A percentile compares a stretch with the other conserved stretches of the same genome.
Evolutionary conservation across 2,888 invertebrate genomes (phyloP).

Genomic region (Holacanthella duospinosa): DNA sequence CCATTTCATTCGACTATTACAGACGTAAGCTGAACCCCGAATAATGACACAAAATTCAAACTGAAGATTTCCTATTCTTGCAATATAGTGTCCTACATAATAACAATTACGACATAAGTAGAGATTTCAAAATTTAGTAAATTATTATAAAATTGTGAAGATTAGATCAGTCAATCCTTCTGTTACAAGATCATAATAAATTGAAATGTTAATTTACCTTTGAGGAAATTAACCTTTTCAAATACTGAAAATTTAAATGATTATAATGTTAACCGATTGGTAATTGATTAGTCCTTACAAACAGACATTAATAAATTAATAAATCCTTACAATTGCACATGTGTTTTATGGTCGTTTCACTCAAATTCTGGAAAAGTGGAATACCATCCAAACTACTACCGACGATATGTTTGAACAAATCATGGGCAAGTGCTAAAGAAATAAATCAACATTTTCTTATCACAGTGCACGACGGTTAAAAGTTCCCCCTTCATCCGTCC

Average conservation of each 20-base stretch:
- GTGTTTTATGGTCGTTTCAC: background rate
- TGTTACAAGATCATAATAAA: no score
- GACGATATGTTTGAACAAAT: background rate
- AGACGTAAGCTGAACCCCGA: background rate
- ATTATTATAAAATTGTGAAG: no score
- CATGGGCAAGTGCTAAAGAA: background rate
- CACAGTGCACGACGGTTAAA: no score
- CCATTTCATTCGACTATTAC: background rate
- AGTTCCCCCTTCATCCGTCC: no score
- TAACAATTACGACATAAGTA: no score
- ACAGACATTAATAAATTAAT: no score
- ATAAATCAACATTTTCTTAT: no score
- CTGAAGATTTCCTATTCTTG: background rate
- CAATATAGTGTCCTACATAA: background rate
- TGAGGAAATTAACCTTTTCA: background rate
- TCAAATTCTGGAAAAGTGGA: background rate
- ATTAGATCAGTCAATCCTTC: no score
- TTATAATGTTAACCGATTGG: no score
- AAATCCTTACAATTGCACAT: background rate
- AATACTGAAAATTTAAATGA: background rate
- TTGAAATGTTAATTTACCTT: no score
- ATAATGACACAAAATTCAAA: background rate
- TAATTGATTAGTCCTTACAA: no score
- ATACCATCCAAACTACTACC: background rate
- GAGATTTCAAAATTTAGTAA: no score